Evolutionary conservation across 2,113 vertebrate genomes (phyloP).

Genomic region (Albula glossodonta): DNA sequence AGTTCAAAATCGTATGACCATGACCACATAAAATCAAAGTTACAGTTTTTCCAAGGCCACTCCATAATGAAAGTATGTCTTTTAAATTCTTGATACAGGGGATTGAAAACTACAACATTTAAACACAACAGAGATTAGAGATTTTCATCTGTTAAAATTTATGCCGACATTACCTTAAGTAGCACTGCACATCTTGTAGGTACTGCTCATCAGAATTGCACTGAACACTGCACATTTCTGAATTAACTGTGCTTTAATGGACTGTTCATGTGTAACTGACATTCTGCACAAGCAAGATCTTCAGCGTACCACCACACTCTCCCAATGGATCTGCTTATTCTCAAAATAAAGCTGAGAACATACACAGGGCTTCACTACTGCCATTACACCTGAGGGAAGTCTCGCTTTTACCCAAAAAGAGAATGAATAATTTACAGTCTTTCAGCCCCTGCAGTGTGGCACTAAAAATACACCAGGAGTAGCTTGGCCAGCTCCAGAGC

Average conservation of each 20-base stretch:
- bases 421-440: conserved; percentile 2
- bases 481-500: not conserved
- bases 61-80: no score
- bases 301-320: not conserved
- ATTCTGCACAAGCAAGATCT: not conserved
- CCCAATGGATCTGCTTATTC: not conserved
- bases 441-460: conserved; percentile 14
- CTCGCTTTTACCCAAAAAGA: conserved; percentile 8
- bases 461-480: conserved; percentile 13
- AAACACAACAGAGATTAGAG: not conserved
- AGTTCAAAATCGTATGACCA: no score
- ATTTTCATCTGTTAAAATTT: not conserved
- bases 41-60: no score
- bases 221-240: not conserved
- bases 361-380: not conserved
- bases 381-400: conserved; percentile 17
- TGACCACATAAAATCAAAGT: no score
- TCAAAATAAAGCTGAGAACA: conserved; percentile 5
- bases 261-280: not conserved
- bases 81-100: no score
- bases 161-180: not conserved
- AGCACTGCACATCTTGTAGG: not conserved
- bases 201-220: not conserved
- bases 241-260: not conserved
- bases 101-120: no score